Percentiles rank a stretch among this genome's conserved stretches.
phyloP scores from a whole-genome alignment of 2,888 invertebrate species.

The Cistogaster globosa region DNA sequence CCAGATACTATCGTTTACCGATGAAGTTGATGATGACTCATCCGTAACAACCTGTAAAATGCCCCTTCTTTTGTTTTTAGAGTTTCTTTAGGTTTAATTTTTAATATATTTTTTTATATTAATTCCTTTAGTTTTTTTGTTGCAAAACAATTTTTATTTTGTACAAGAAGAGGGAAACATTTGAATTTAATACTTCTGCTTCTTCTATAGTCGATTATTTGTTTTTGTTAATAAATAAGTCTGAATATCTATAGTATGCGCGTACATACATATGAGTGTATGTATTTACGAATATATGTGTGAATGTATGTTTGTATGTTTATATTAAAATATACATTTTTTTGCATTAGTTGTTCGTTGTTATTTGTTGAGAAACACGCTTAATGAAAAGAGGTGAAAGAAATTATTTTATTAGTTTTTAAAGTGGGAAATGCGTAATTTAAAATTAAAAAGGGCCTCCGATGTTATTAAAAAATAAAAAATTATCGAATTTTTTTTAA shows the following conservation, averaged over 20 bases:
- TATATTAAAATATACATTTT: too few relatives aligned
- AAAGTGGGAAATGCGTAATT: background rate
- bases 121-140: background rate
- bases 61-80: slow-evolving; percentile 33
- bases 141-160: slow-evolving; percentile 28
- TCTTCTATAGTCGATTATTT: slow-evolving; percentile 31
- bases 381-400: slow-evolving; percentile 1
- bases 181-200: slow-evolving; percentile 40
- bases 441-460: slow-evolving; percentile 3
- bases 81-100: background rate
- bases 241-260: slow-evolving; percentile 9
- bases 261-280: too few relatives aligned
- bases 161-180: background rate
- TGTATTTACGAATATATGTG: background rate
- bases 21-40: slow-evolving; percentile 65
- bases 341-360: background rate
- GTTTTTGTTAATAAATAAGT: slow-evolving; percentile 41
- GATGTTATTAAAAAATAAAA: background rate
- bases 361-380: slow-evolving; percentile 49
- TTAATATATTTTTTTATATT: slow-evolving; percentile 1
- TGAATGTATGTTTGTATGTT: background rate
- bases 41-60: slow-evolving; percentile 57
- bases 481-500: too few relatives aligned
- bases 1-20: slow-evolving; percentile 26
- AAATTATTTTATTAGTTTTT: too few relatives aligned